Percentiles rank a stretch among this genome's conserved stretches.
Conservation (phyloP, 2,113 vertebrate species). For the Mola mola region DNA sequence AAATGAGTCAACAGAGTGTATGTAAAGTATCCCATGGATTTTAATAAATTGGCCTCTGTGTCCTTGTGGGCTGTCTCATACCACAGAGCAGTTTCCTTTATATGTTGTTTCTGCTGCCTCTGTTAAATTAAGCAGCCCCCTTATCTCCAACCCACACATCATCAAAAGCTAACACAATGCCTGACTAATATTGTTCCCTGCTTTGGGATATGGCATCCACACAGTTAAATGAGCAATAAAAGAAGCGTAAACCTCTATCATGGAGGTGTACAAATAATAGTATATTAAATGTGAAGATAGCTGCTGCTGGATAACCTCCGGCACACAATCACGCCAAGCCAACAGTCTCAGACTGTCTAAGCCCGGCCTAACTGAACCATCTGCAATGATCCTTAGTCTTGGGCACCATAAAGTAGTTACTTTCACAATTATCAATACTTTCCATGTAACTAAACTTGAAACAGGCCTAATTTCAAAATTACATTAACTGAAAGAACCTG, state of each 20-base stretch:
- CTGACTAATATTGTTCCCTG: slow-evolving; percentile 60
- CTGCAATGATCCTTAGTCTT: slow-evolving; percentile 46
- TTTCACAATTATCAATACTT: too few relatives aligned
- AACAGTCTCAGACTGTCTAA: slow-evolving; percentile 69
- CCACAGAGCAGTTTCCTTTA: slow-evolving; percentile 12
- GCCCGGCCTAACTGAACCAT: slow-evolving; percentile 56
- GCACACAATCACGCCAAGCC: slow-evolving; percentile 35
- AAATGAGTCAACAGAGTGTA: slow-evolving; percentile 40
- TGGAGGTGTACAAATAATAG: slow-evolving; percentile 57
- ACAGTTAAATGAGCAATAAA: slow-evolving; percentile 79
- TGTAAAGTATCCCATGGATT: slow-evolving; percentile 29
- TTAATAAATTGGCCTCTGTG: background rate
- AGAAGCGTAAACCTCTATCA: slow-evolving; percentile 71
- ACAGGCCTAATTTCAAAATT: too few relatives aligned
- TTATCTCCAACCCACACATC: slow-evolving; percentile 33
- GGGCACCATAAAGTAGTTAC: background rate
- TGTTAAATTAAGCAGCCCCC: slow-evolving; percentile 47
- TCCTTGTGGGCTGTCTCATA: slow-evolving; percentile 9
- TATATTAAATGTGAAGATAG: slow-evolving; percentile 31
- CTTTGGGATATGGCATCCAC: slow-evolving; percentile 68
- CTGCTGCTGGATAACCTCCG: slow-evolving; percentile 29
- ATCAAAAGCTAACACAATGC: slow-evolving; percentile 66
- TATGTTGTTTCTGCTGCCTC: slow-evolving; percentile 48
- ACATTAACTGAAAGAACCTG: too few relatives aligned
- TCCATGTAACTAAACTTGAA: too few relatives aligned